Base-by-base conservation (phyloP, 2,797 vertebrate genomes). In the Aselliscus stoliczkanus region DNA sequence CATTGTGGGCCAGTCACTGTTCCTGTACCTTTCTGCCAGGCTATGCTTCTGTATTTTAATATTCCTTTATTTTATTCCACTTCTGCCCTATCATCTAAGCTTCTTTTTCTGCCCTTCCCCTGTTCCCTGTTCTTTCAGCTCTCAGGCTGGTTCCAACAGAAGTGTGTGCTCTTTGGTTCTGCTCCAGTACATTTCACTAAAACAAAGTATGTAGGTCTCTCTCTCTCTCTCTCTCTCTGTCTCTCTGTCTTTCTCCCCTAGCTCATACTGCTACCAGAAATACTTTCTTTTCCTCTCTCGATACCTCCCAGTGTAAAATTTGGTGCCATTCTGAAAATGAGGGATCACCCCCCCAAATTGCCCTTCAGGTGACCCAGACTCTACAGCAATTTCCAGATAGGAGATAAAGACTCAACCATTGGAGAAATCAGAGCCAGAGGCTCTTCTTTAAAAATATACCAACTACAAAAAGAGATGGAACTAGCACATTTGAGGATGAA, bases 391-490 rank as follows among this genome's bases (percentile, higher is more conserved):
- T 85, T 88, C 58, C 54, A 65, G 25, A 72, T 8, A 65, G 31
- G 39, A 76, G 69, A 77, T 76, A 15, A 94, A 17, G n/a, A 79
- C 27, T 60, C 67, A 60, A 18, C 47, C 64, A 39, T 2, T 95
- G 8, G 20, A 83, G 29, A 90, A 90, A 42, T 47, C n/a, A 21
- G 42, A 82, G 34, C 37, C 0, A 2, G 44, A 18, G 14, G 4
- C 25, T 37, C 69, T 65, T 84, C 54, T 25, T 88, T 64, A 56
- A 94, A 92, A 92, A 31, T 54, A 75, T 1, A 44, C 14, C 34
- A 37, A 67, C 18, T 17, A n/a, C 34, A 88, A 70, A 79, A 75
- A 69, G 27, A 69, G 21, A 79, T n/a, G 4, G 42, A 92, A 77
- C 5, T 47, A 21, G 64, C 31, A 37, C 31, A n/a, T 17, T 15